phyloP scores from a whole-genome alignment of 2,888 invertebrate species.

The Scotopteryx bipunctaria region DNA sequence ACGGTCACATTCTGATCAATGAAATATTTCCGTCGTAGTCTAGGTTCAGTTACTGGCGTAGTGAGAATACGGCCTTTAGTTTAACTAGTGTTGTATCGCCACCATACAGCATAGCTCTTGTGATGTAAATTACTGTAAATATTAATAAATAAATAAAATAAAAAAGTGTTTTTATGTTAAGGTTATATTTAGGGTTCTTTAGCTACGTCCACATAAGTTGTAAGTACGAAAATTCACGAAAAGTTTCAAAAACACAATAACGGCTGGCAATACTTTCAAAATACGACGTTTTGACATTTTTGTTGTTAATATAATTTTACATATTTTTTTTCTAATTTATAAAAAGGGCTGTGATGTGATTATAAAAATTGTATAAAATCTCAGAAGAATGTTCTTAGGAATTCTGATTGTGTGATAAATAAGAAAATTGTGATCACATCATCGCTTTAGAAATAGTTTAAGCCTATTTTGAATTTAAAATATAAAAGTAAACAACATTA shows the following conservation, averaged over 20 bases:
- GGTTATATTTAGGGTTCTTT: slow-evolving; percentile 54
- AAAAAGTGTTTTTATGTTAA: slow-evolving; percentile 60
- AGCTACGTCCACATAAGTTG: slow-evolving; percentile 59
- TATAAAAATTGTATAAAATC: slow-evolving; percentile 51
- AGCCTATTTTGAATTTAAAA: slow-evolving; percentile 80
- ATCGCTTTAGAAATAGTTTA: slow-evolving; percentile 70
- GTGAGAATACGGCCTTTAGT: slow-evolving; percentile 39
- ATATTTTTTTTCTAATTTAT: slow-evolving; percentile 69
- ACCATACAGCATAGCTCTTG: slow-evolving; percentile 67
- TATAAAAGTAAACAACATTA: slow-evolving; percentile 59
- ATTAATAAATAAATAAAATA: slow-evolving; percentile 56
- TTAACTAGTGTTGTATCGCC: slow-evolving; percentile 52
- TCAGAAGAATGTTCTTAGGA: slow-evolving; percentile 38
- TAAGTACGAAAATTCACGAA: slow-evolving; percentile 66
- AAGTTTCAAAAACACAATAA: slow-evolving; percentile 40
- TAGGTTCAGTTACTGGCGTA: background rate
- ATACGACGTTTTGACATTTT: slow-evolving; percentile 61
- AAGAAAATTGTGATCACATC: slow-evolving; percentile 63
- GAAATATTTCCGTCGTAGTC: background rate
- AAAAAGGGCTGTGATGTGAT: slow-evolving; percentile 69
- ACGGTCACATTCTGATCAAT: background rate
- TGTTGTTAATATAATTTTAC: slow-evolving; percentile 62
- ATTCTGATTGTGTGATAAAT: slow-evolving; percentile 41
- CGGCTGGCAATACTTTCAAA: slow-evolving; percentile 53
- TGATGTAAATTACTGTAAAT: slow-evolving; percentile 83